Evolutionary conservation across 37 sponge, comb jelly and placozoan genomes (phyloP).

Genomic region (Agelas oroides): DNA sequence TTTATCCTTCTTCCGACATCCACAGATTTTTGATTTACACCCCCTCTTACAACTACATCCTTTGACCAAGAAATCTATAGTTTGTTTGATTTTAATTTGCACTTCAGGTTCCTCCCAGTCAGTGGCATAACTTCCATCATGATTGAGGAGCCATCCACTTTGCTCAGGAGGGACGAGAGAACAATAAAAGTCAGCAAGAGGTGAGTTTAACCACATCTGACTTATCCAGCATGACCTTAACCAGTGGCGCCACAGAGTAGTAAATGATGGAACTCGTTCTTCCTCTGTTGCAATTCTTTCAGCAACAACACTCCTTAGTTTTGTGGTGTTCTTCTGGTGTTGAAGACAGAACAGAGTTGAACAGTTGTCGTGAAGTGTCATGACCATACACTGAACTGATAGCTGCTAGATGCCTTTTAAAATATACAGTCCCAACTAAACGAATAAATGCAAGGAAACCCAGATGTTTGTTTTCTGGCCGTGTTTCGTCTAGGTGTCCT

Average conservation of each 20-base stretch:
- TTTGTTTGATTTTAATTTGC: not conserved
- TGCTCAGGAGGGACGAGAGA: not conserved
- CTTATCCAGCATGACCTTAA: constrained; percentile 1
- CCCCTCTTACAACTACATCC: constrained; percentile 38
- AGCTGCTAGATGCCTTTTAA: constrained; percentile 5
- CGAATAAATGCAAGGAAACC: constrained; percentile 12
- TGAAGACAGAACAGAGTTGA: not conserved
- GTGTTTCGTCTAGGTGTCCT: not conserved
- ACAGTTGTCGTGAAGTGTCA: not conserved
- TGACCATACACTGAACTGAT: not conserved
- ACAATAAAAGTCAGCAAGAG: not conserved
- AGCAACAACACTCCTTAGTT: not conserved
- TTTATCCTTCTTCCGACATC: constrained; percentile 13
- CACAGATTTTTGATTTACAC: constrained; percentile 4
- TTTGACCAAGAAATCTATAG: constrained; percentile 4
- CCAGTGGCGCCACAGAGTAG: constrained; percentile 43
- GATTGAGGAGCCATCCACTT: constrained; percentile 3
- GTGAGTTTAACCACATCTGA: constrained; percentile 7
- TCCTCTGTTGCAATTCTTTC: constrained; percentile 13
- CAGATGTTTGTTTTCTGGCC: too few species aligned
- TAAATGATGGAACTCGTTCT: not conserved
- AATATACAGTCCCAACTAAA: not conserved
- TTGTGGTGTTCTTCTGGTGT: too few species aligned
- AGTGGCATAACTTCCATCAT: not conserved
- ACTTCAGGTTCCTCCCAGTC: constrained; percentile 36